phyloP scores from a whole-genome alignment of 2,888 invertebrate species.

The Fragum sueziense region DNA sequence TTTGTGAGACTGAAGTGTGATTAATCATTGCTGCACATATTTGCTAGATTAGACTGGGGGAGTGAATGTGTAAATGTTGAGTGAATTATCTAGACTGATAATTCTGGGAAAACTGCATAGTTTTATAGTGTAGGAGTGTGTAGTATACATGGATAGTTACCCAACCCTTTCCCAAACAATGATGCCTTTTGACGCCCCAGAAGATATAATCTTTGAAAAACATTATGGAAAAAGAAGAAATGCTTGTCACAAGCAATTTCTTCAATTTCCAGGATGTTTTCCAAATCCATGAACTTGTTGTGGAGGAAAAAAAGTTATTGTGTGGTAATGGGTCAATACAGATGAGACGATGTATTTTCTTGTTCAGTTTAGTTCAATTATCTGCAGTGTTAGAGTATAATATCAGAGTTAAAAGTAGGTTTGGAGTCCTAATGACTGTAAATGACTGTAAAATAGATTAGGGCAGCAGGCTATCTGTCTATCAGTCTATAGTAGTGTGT shows the following conservation, averaged over 20 bases:
- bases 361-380: too few species aligned
- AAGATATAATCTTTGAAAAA: too few species aligned
- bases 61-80: neutral
- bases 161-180: too few species aligned
- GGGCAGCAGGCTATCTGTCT: neutral
- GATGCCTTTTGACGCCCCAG: too few species aligned
- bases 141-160: neutral
- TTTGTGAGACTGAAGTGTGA: too few species aligned
- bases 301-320: too few species aligned
- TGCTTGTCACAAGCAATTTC: too few species aligned
- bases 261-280: too few species aligned
- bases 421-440: neutral
- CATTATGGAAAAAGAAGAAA: too few species aligned
- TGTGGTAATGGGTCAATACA: too few species aligned
- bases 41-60: neutral
- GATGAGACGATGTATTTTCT: neutral
- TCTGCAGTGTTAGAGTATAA: too few species aligned
- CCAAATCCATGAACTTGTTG: too few species aligned
- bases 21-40: neutral
- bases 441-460: constrained; percentile 10
- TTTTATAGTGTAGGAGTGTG: neutral
- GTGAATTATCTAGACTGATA: neutral
- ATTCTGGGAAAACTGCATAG: neutral
- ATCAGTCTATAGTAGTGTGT: constrained; percentile 1
- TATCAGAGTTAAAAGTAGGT: neutral